These are phyloP conservation scores for Drosophila grimshawi DNA, from an alignment of 1,140 invertebrate genomes.

Conservation along the genomic window DNA sequence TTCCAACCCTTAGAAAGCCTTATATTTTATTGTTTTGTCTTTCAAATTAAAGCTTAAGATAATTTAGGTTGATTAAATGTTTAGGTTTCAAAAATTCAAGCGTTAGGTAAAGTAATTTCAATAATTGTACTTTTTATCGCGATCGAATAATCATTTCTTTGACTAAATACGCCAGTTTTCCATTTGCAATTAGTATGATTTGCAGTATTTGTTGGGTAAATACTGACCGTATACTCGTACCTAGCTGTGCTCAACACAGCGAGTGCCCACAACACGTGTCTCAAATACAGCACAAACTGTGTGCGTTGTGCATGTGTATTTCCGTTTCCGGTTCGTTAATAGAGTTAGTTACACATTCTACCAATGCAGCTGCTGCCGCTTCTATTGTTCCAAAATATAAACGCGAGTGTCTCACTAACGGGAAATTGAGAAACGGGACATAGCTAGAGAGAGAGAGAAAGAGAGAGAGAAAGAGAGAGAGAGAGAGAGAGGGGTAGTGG, in stretches of 20 bases:
- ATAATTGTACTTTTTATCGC: too few relatives aligned
- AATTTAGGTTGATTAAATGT: too few relatives aligned
- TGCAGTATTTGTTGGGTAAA: background rate
- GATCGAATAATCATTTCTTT: too few relatives aligned
- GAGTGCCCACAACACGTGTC: conserved; percentile 50
- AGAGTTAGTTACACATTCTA: conserved; percentile 80
- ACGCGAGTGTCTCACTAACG: conserved; percentile 47
- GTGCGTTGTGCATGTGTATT: conserved; percentile 44
- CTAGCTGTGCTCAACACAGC: conserved; percentile 8
- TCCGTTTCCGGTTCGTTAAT: conserved; percentile 81
- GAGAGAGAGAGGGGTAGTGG: background rate
- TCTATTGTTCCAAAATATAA: conserved; percentile 37
- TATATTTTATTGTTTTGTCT: too few relatives aligned
- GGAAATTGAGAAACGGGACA: background rate
- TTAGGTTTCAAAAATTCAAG: too few relatives aligned
- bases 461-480: background rate
- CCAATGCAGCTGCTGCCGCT: conserved; percentile 42
- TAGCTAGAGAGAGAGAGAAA: background rate
- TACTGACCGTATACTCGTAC: too few relatives aligned
- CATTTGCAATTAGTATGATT: too few relatives aligned
- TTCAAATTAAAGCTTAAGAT: too few relatives aligned
- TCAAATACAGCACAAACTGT: conserved; percentile 34
- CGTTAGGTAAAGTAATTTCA: too few relatives aligned
- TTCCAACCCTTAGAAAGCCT: too few relatives aligned
- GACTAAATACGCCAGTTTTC: too few relatives aligned